Evolutionary conservation across 2,888 invertebrate species (phyloP), one percentile per base, ranked within the genome.

Genomic region (Mycogona germanica): DNA sequence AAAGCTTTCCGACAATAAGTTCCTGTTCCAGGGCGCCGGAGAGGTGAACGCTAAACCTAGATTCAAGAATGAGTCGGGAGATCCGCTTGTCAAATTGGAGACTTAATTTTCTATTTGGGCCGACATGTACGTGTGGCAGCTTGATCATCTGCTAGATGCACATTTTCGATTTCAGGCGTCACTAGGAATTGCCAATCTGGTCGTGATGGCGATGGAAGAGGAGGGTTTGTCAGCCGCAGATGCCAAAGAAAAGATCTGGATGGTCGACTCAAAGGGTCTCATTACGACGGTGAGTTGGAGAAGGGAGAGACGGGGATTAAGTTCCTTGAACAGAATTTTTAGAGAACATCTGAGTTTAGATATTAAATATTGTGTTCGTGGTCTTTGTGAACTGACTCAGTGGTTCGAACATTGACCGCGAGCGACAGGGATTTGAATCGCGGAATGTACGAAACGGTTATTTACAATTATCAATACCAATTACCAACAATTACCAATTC

Each of bases 11-110:
- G 87, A 96, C 21, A 86, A 95, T 67, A 80, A 77, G 26, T 81
- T 96, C 63, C 80, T 97, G 0, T 96, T 98, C 76, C 85, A 91
- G 69, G 97, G 97, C 17, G 97, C 97, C 49, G 97, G 97, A 57
- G 96, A 96, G 78, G 88, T 87, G 64, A 67, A 49, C 7, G 23
- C 9, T 12, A 48, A 30, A 44, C 9, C 17, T n/a, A n/a, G n/a
- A 21, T 52, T 54, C 23, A 3, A 52, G 21, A 45, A 6, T 21
- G 9, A 17, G 17, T 9, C 23, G 7, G 12, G 23, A 37, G 25
- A 23, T 41, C 19, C 21, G 6, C 46, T 21, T 17, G 17, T 47
- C 17, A 14, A 40, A 17, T 7, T 12, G 5, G 19, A 2, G 19
- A 29, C 46, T 46, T 12, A n/a, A 12, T 12, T 12, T 32, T 12